Evolutionary conservation across 2,888 invertebrate genomes (phyloP), one percentile per base, ranked within the genome.

Genomic region (Poecilus cupreus): DNA sequence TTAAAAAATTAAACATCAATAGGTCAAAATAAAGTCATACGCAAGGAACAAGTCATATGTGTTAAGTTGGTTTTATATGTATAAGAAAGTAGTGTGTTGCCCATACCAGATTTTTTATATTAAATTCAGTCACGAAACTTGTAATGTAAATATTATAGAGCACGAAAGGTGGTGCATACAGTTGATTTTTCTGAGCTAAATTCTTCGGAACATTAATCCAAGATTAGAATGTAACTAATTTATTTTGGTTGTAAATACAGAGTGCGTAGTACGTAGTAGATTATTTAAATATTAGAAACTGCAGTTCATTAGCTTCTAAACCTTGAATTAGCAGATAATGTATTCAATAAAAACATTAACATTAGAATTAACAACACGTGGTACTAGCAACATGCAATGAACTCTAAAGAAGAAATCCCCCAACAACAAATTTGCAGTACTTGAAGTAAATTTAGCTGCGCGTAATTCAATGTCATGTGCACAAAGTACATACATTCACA

Each of bases 401-500:
- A 68, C 64, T 68, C 37, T 18, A 68, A 37, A 37, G 32, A 32
- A 32, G 2, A n/a, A n/a, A n/a, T 16, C 64, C 60, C 37, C 37
- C 13, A 46, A 64, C 64, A 11, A 37, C 64, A 18, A 68, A 68
- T 37, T 60, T 18, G 60, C 60, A 32, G 16, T 18, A 18, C 64
- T 68, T 68, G 37, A 37, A 39, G 37, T 37, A 68, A 37, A 32
- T 68, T 68, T 39, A 60, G 60, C 51, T 24, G 6, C 37, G 4
- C 16, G 64, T 39, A 68, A 72, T 72, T 46, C 72, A 72, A 72
- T 72, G 72, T 72, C 72, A 72, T 43, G 72, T 72, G 46, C 43
- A 72, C 43, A 72, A n/a, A 68, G 18, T 68, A 68, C 39, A 68
- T 68, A 68, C 20, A 68, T 68, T 39, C 43, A 72, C 22, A 46